Percentiles rank a stretch among this genome's conserved stretches.
phyloP scores from a whole-genome alignment of 1,140 invertebrate species.

The Zophobas morio region DNA sequence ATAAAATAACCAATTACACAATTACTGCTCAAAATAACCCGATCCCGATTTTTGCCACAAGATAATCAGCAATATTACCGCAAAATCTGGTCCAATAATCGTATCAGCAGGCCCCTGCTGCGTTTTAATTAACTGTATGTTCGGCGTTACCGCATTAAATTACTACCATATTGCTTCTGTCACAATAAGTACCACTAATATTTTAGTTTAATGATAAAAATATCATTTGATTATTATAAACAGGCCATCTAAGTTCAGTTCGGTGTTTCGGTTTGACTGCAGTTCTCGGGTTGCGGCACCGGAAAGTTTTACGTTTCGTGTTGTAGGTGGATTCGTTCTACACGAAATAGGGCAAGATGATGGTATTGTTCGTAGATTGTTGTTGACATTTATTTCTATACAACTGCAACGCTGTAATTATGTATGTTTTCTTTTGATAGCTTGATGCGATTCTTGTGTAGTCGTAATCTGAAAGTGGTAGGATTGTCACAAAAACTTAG shows the following conservation, averaged over 20 bases:
- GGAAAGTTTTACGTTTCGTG: conserved; percentile 9
- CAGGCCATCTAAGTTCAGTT: background rate
- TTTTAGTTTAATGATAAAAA: background rate
- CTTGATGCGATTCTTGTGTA: too few species aligned
- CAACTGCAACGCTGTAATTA: too few species aligned
- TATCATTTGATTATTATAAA: conserved; percentile 2
- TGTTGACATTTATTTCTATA: too few species aligned
- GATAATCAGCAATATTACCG: conserved; percentile 10
- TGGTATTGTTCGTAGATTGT: conserved; percentile 2
- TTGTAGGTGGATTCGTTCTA: background rate
- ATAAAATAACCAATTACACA: too few species aligned
- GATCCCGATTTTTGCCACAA: conserved; percentile 4
- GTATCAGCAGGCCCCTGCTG: background rate
- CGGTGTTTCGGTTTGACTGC: too few species aligned
- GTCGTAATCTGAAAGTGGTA: too few species aligned
- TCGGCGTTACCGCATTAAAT: conserved; percentile 14
- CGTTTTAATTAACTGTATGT: conserved; percentile 24
- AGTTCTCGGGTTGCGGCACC: background rate
- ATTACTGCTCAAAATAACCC: too few species aligned
- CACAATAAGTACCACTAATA: conserved; percentile 1
- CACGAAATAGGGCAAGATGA: conserved; percentile 3
- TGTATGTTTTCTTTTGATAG: too few species aligned
- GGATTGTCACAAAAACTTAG: too few species aligned
- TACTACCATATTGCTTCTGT: background rate
- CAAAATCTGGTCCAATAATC: conserved; percentile 9